Conservation (phyloP, 2,888 invertebrate genomes). For the Dexiosoma caninum region DNA sequence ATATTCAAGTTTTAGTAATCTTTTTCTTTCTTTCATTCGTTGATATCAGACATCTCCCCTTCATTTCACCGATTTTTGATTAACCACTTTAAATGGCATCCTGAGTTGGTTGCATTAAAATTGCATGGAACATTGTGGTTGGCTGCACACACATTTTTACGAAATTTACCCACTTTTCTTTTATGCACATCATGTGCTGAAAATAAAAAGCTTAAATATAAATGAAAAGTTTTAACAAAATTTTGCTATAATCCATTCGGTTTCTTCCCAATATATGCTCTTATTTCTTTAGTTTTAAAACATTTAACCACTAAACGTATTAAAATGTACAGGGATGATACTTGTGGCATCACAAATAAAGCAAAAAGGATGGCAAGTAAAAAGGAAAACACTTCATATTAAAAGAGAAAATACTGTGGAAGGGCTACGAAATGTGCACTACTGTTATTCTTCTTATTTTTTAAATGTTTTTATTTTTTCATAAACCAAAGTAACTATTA, state of each 20-base stretch:
- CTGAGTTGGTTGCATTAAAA: too few species aligned
- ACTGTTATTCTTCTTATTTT: too few species aligned
- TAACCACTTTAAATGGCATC: too few species aligned
- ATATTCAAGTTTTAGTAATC: too few species aligned
- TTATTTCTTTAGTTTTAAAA: constrained; percentile 11
- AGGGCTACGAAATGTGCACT: too few species aligned
- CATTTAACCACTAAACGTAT: constrained; percentile 52
- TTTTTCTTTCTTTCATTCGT: too few species aligned
- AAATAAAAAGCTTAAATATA: background rate
- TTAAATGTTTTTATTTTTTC: too few species aligned
- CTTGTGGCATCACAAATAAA: constrained; percentile 12
- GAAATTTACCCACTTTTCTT: background rate
- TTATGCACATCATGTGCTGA: background rate
- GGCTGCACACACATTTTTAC: background rate
- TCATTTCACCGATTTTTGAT: too few species aligned
- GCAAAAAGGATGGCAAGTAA: background rate
- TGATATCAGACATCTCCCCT: too few species aligned
- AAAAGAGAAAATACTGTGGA: too few species aligned
- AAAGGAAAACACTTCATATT: constrained; percentile 35
- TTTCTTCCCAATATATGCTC: background rate
- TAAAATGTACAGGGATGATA: constrained; percentile 38
- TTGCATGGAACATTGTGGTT: too few species aligned
- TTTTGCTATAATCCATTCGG: background rate
- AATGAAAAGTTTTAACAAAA: constrained; percentile 1
- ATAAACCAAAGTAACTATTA: constrained; percentile 31